Evolutionary conservation across 2,888 invertebrate genomes (phyloP).

Genomic region (Caenorhabditis sp.): DNA sequence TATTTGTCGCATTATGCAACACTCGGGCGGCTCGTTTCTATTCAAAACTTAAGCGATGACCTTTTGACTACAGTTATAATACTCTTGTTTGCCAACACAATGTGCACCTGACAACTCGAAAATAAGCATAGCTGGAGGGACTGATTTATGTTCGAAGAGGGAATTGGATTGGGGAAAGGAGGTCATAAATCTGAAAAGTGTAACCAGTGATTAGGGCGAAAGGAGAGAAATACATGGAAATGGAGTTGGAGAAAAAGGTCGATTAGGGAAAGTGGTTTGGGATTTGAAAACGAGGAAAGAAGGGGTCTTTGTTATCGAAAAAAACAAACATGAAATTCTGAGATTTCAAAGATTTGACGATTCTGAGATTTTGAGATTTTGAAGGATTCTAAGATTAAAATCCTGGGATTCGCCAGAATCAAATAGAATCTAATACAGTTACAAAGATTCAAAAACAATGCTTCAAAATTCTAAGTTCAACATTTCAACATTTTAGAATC

Average conservation of each 20-base stretch:
- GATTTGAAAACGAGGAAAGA: not conserved
- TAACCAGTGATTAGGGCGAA: conserved; percentile 50
- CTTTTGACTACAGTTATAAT: conserved; percentile 42
- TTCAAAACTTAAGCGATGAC: conserved; percentile 17
- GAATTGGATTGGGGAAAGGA: conserved; percentile 10
- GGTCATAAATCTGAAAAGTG: conserved; percentile 54
- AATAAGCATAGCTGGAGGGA: conserved; percentile 10
- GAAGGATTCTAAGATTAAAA: no score
- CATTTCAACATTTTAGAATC: no score
- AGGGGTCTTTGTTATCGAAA: not conserved
- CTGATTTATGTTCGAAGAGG: conserved; percentile 43
- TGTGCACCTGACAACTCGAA: not conserved
- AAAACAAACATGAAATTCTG: no score
- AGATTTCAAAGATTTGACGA: no score
- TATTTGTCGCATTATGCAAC: conserved; percentile 58
- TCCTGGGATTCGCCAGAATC: no score
- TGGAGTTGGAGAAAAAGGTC: conserved; percentile 34
- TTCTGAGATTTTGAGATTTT: no score
- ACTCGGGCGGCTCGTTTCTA: conserved; percentile 28
- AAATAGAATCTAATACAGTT: no score
- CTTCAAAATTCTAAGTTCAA: no score
- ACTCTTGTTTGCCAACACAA: conserved; percentile 47
- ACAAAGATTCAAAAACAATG: no score
- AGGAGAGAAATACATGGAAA: conserved; percentile 4
- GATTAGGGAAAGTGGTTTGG: conserved; percentile 48